Conservation (phyloP, 1,140 invertebrate genomes). For the Drosophila pachea region DNA sequence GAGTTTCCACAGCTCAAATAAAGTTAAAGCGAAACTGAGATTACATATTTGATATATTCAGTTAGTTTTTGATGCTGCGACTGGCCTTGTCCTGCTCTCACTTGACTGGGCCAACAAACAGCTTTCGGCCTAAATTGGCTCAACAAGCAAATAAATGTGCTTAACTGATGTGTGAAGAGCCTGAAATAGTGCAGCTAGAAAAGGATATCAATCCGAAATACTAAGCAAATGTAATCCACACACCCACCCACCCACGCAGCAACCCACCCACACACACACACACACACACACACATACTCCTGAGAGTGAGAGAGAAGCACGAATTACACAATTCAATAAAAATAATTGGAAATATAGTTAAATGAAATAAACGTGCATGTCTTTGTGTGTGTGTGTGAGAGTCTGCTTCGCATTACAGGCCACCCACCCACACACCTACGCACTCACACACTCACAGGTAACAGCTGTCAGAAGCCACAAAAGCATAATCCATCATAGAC, state of each 20-base stretch:
- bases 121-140: constrained; percentile 5
- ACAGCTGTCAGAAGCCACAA: constrained; percentile 65
- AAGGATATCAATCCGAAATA: constrained; percentile 22
- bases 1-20: too few species aligned
- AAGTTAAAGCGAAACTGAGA: too few species aligned
- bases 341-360: constrained; percentile 62
- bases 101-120: not conserved
- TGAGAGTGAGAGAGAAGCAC: constrained; percentile 27
- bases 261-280: constrained; percentile 4
- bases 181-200: constrained; percentile 6
- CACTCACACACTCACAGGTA: constrained; percentile 32
- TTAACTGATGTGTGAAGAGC: constrained; percentile 11
- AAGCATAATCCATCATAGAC: constrained; percentile 72
- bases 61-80: too few species aligned
- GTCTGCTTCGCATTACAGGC: not conserved
- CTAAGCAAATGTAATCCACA: constrained; percentile 23
- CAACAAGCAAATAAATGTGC: constrained; percentile 16
- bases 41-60: too few species aligned
- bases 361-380: constrained; percentile 19
- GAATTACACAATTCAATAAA: constrained; percentile 65
- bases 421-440: constrained; percentile 14
- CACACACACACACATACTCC: constrained; percentile 8
- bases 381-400: constrained; percentile 1
- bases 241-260: constrained; percentile 18
- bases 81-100: not conserved